Base-by-base conservation (phyloP, 1,140 invertebrate species). In the Trachymyrmex cornetzi region DNA sequence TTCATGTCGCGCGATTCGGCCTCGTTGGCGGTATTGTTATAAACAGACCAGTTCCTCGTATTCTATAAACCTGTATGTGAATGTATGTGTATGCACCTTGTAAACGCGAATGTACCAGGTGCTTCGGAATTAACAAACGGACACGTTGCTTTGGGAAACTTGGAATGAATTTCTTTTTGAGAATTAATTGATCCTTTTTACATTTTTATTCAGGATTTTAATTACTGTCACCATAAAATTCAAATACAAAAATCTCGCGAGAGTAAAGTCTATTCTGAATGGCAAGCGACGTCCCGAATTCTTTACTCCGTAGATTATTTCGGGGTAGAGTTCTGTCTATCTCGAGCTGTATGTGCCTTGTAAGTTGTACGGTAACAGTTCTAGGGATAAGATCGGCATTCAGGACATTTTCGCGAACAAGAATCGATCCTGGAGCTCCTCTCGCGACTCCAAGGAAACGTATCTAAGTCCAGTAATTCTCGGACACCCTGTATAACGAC, bases 11-110 rank as follows among this genome's bases (percentile, higher is more conserved):
- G 57, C 74, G 38, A 2, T 48, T 30, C 64, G 48, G 3, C 53
- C 67, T 64, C 81, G 87, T 27, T 81, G 44, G 57, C 63, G 48
- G 24, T 84, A 87, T 90, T 89, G 57, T 89, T 86, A 38, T 86
- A 90, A 77, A 90, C 67, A 27, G 19, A 88, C 63, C 75, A 77
- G 77, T 75, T 75, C 63, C 44, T 44, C 38, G 3, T 14, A 22
- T 59, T 14, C 30, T 67, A 7, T 22, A 34, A 24, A 27, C 48
- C 30, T 19, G 16, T 19, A 3, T 38, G 22, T 22, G 66, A n/a
- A 7, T 75, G 48, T 24, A 34, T 38, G 12, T 19, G 22, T 61
- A 59, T 16, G 55, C 74, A 24, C 34, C 24, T 55, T 44, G 55
- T 19, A 34, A 61, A 61, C 44, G 57, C 16, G 30, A 11, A 57